A percentile compares a stretch with the other conserved stretches of the same genome.
Conservation (phyloP, 2,888 invertebrate species). For the Polyommatus icarus region DNA sequence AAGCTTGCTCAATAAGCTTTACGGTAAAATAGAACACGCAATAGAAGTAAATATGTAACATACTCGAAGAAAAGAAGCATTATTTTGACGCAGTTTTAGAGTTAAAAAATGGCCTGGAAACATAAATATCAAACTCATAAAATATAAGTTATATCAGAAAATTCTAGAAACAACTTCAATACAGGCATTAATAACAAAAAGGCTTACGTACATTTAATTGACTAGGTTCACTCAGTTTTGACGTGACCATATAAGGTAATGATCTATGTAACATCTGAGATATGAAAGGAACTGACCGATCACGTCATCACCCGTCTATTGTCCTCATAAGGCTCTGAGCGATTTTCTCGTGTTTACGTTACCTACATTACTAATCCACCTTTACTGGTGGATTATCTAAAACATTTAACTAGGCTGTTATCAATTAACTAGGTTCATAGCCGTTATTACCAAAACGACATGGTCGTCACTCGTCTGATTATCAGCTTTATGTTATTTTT, state of each 20-base stretch:
- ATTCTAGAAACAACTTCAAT: neutral
- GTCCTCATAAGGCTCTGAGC: constrained; percentile 47
- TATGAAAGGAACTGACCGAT: constrained; percentile 43
- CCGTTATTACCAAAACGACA: neutral
- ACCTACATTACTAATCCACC: constrained; percentile 35
- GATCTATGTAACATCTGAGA: constrained; percentile 37
- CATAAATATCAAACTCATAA: no score
- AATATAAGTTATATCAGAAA: no score
- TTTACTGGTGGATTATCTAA: neutral
- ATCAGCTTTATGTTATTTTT: no score
- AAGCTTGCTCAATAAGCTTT: no score
- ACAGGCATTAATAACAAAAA: neutral
- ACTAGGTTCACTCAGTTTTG: neutral
- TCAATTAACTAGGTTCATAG: neutral
- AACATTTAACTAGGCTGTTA: neutral
- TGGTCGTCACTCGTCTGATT: neutral
- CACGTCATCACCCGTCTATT: constrained; percentile 51
- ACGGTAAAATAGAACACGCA: no score
- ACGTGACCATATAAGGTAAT: constrained; percentile 51
- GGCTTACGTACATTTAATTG: neutral
- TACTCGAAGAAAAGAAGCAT: no score
- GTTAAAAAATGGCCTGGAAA: no score
- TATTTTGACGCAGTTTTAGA: no score
- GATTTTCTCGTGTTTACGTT: constrained; percentile 43
- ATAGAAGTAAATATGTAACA: no score